Base-by-base conservation (phyloP, 2,797 vertebrate species). In the Brotula barbata region DNA sequence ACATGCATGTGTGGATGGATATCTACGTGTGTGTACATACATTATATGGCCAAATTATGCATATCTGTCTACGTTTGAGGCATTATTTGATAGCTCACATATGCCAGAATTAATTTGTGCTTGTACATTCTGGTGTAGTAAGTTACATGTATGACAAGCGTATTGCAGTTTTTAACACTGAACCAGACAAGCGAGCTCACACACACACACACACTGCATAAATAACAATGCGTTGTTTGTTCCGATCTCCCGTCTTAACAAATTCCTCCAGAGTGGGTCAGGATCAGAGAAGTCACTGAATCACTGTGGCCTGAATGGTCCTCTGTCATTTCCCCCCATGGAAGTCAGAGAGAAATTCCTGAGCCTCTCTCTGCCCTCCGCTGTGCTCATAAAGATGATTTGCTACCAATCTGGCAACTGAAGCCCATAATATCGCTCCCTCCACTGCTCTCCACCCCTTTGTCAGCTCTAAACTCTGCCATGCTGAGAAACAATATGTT, bases 401-500 rank as follows among this genome's bases (percentile, higher is more conserved):
- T 87, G 73, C 69, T 78, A 73, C 77, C 88, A 85, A 75, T 80
- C 68, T 79, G 80, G 81, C 80, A 78, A 78, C 75, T 59, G 45
- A 76, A 86, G 70, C 81, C 73, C 65, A 74, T 83, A 78, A 81
- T 82, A 81, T 77, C 70, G 23, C 73, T 81, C 78, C 75, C 75
- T 78, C 58, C 73, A 57, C 75, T 84, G 71, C 71, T 75, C 72
- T 64, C 68, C 74, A 67, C 57, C 67, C 73, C 69, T 86, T 73
- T 72, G 71, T 82, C 70, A 76, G 65, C 64, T 75, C 58, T 75
- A 78, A 81, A 86, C 67, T 75, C 80, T 48, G 66, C 65, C 68
- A 78, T 74, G 71, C 77, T 79, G 78, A 71, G 82, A 87, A 75
- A 85, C 85, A 87, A 83, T 85, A 87, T 83, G 85, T 66, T 83